These are phyloP conservation scores for Zygaena filipendulae DNA, from an alignment of 2,888 invertebrate species.

Conservation along the genomic window DNA sequence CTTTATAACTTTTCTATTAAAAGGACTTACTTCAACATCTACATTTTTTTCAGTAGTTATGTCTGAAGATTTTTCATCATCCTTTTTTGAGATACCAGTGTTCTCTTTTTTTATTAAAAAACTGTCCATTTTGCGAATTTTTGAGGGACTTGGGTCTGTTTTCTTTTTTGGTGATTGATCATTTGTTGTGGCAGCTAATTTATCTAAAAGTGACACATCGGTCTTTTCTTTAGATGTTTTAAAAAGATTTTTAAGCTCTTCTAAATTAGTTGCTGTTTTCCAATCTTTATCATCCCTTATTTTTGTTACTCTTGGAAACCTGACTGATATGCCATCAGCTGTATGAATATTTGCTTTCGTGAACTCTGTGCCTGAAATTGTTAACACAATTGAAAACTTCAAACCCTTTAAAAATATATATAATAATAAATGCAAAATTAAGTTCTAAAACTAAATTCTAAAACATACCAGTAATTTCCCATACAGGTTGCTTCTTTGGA, in stretches of 20 bases:
- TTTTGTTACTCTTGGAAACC: conserved; percentile 90
- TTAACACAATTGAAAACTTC: too few relatives aligned
- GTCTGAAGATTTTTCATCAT: conserved; percentile 8
- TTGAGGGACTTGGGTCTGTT: conserved; percentile 29
- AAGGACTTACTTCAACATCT: conserved; percentile 1
- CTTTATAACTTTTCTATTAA: too few relatives aligned
- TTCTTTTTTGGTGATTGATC: conserved; percentile 34
- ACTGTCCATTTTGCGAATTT: conserved; percentile 19
- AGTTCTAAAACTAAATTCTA: conserved; percentile 5
- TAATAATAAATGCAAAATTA: conserved; percentile 4
- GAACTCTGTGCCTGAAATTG: conserved; percentile 77
- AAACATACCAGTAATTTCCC: conserved; percentile 87
- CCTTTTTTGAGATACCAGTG: conserved; percentile 1
- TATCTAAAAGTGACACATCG: conserved; percentile 66
- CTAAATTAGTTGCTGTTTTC: conserved; percentile 83
- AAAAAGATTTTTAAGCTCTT: conserved; percentile 76
- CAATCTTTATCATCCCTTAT: conserved; percentile 88
- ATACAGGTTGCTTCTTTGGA: conserved; percentile 89
- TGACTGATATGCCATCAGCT: conserved; percentile 91
- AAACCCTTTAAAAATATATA: too few relatives aligned
- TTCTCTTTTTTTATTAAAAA: conserved; percentile 17
- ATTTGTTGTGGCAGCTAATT: conserved; percentile 39
- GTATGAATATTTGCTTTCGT: conserved; percentile 87
- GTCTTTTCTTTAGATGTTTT: conserved; percentile 75
- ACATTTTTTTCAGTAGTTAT: conserved; percentile 7